Evolutionary conservation across 2,113 vertebrate species (phyloP).

Genomic region (Nothobranchius kuhntae): DNA sequence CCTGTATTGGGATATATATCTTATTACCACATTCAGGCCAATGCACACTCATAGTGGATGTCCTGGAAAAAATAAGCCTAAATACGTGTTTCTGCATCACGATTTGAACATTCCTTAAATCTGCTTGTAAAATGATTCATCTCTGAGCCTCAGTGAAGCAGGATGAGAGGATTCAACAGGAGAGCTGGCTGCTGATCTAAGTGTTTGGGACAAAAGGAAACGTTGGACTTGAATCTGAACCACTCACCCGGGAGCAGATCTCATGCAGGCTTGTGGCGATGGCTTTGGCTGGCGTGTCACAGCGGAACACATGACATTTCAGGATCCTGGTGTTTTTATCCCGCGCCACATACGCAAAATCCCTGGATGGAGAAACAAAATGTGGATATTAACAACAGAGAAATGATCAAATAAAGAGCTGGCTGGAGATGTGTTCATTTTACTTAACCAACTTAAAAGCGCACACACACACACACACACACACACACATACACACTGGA

Average conservation of each 20-base stretch:
- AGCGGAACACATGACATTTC: conserved; percentile 99
- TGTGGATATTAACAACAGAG: neutral
- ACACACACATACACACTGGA: conserved; percentile 15
- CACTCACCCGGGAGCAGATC: conserved; percentile 95
- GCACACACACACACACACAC: too few species aligned
- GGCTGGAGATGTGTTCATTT: neutral
- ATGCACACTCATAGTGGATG: too few species aligned
- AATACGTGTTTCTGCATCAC: too few species aligned
- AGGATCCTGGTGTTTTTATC: conserved; percentile 96
- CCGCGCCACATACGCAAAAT: conserved; percentile 97
- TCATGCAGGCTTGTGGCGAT: conserved; percentile 98
- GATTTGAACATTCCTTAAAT: too few species aligned
- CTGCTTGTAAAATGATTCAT: too few species aligned
- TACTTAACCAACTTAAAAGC: neutral
- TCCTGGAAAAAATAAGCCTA: too few species aligned
- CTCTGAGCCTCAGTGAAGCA: too few species aligned
- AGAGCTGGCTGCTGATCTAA: neutral
- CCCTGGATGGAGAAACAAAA: conserved; percentile 75
- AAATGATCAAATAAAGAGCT: neutral
- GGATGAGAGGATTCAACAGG: neutral
- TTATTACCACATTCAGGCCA: too few species aligned
- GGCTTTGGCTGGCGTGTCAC: conserved; percentile 99
- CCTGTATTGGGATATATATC: too few species aligned
- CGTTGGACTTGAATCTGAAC: conserved; percentile 1
- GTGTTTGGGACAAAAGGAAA: conserved; percentile 18